phyloP scores from a whole-genome alignment of 2,797 vertebrate genomes.

The Amblyraja radiata region DNA sequence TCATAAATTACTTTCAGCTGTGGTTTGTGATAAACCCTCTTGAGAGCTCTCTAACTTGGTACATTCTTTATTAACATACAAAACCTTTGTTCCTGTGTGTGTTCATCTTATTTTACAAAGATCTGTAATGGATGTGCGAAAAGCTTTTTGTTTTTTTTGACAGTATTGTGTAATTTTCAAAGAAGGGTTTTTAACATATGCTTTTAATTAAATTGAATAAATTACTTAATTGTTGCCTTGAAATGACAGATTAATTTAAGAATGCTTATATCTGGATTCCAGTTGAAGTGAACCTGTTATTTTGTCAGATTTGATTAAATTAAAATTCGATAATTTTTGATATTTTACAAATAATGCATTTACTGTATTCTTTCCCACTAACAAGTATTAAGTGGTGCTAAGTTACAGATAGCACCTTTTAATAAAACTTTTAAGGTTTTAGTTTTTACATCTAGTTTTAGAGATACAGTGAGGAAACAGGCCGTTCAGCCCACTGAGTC shows the following conservation, averaged over 20 bases:
- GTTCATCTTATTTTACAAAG: not conserved
- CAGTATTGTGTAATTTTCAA: constrained; percentile 19
- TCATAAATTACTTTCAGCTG: not conserved
- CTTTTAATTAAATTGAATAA: constrained; percentile 30
- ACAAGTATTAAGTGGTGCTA: not conserved
- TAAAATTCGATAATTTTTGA: not conserved
- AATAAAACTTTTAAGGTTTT: not conserved
- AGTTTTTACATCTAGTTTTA: no score
- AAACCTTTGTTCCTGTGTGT: not conserved
- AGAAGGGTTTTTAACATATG: not conserved
- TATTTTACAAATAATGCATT: not conserved
- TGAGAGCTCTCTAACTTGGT: not conserved
- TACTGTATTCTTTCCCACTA: not conserved
- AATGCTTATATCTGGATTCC: not conserved
- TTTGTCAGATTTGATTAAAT: not conserved
- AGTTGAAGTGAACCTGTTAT: not conserved
- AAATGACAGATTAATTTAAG: not conserved
- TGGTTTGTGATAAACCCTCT: not conserved
- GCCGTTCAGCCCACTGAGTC: no score
- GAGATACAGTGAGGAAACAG: no score
- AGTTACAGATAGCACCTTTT: not conserved
- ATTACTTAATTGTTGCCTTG: not conserved
- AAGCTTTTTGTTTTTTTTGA: not conserved
- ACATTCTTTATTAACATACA: not conserved
- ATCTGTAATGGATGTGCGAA: not conserved